Evolutionary conservation across 2,888 invertebrate species (phyloP).

Genomic region (Cotesia congregata): DNA sequence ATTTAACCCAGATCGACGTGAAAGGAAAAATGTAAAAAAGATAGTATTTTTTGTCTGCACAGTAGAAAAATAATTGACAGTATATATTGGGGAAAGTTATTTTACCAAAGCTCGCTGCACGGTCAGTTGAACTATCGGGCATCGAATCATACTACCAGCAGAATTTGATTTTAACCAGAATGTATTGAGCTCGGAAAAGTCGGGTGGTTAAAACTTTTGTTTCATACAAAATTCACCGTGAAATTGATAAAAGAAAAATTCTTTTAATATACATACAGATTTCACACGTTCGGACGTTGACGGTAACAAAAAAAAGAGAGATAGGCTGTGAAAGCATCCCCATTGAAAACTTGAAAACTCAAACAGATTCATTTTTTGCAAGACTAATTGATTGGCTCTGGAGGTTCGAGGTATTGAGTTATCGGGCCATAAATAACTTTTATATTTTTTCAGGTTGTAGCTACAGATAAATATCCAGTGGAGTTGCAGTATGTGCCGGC

Average conservation of each 20-base stretch:
- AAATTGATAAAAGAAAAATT: slow-evolving; percentile 26
- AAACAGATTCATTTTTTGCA: background rate
- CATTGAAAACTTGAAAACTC: background rate
- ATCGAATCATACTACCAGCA: slow-evolving; percentile 13
- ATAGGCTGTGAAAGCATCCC: background rate
- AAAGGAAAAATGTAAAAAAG: slow-evolving; percentile 16
- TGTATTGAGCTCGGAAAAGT: slow-evolving; percentile 1
- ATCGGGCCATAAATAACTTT: background rate
- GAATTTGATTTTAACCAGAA: slow-evolving; percentile 30
- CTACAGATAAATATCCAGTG: slow-evolving; percentile 81
- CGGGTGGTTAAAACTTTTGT: background rate
- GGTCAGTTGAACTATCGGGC: slow-evolving; percentile 23
- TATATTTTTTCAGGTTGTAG: slow-evolving; percentile 73
- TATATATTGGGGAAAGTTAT: slow-evolving; percentile 28
- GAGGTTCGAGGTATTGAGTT: background rate
- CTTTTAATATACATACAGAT: background rate
- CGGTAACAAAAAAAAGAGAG: background rate
- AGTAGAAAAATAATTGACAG: slow-evolving; percentile 10
- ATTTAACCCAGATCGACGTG: slow-evolving; percentile 23
- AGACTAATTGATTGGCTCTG: background rate
- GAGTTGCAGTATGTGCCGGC: slow-evolving; percentile 79
- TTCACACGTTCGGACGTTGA: background rate
- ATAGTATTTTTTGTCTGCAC: background rate
- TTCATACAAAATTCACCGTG: slow-evolving; percentile 4
- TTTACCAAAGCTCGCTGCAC: slow-evolving; percentile 22